Conservation (phyloP, 2,113 vertebrate genomes). For the Macheiramphus alcinus region DNA sequence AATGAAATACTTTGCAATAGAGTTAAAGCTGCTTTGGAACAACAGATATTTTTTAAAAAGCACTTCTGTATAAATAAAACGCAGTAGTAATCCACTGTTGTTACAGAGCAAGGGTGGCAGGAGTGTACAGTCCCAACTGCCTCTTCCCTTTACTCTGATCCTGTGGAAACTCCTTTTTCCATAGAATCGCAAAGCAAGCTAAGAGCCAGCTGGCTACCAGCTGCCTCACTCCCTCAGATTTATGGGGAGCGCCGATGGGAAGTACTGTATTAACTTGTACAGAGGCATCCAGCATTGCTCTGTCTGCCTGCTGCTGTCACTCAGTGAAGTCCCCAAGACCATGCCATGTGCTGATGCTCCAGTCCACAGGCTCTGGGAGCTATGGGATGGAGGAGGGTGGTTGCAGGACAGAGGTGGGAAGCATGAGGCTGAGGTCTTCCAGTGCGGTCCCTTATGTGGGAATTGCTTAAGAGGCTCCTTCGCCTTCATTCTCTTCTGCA, state of each 20-base stretch:
- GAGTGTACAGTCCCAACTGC: not conserved
- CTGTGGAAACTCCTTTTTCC: not conserved
- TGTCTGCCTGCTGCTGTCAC: not conserved
- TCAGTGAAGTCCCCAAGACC: not conserved
- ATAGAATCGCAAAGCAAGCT: accelerated
- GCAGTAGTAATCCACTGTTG: not conserved
- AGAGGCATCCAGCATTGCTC: not conserved
- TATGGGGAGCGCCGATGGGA: not conserved
- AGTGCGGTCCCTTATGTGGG: not conserved
- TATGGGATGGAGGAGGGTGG: not conserved
- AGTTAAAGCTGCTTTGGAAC: not conserved
- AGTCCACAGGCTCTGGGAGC: not conserved
- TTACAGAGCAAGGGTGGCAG: not conserved
- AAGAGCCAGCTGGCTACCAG: not conserved
- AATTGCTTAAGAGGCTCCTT: not conserved
- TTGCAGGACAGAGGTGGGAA: not conserved
- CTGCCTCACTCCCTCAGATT: not conserved
- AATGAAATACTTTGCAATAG: not conserved
- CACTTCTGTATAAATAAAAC: not conserved
- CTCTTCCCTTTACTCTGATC: not conserved
- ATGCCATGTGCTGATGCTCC: accelerated
- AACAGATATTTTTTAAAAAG: not conserved
- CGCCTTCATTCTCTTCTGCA: accelerated
- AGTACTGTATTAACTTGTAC: not conserved
- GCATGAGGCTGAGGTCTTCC: not conserved